Base-by-base conservation (phyloP, 2,888 invertebrate species). In the Tanypteryx hageni region DNA sequence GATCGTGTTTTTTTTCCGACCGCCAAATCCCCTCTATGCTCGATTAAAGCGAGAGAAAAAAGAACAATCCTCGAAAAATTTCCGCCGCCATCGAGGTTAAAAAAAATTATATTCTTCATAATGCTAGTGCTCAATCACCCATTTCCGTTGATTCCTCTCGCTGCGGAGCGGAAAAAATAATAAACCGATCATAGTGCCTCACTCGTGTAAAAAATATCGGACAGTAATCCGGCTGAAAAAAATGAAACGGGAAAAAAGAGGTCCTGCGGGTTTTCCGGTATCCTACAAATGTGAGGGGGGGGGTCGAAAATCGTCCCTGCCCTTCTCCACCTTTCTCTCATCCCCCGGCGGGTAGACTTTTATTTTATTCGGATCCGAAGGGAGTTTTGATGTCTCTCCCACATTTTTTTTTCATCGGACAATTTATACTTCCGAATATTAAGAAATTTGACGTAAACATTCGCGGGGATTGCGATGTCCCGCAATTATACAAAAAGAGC, bases 81-180 rank as follows among this genome's bases (percentile, higher is more conserved):
- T 22, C 76, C 44, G 76, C 22, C 76, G 27, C 76, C 27, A 10
- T 76, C 27, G 76, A 76, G 76, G 76, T 76, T 76, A 27, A 76
- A 76, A 76, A 76, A 76, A 44, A 3, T 44, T 76, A 10, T 76
- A 76, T 76, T 76, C 27, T 27, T 76, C 76, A 76, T 76, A 76
- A 27, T 76, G 76, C 76, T 76, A 76, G 22, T 76, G 76, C 76
- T 22, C 76, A 22, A 76, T 76, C 76, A 76, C 76, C 76, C 11
- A 76, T 76, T 76, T 68, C 27, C 27, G 22, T 27, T 27, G 27
- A 76, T 76, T 76, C 18, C 27, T 76, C 76, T 27, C 22, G 27
- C 27, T 76, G 76, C 76, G 22, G 76, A 27, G 22, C 76, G 22
- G 27, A 18, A 76, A 76, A 76, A 76, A 27, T 27, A 76, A 22